Evolutionary conservation across 2,113 vertebrate genomes (phyloP).

Genomic region (Pluvianellus socialis): DNA sequence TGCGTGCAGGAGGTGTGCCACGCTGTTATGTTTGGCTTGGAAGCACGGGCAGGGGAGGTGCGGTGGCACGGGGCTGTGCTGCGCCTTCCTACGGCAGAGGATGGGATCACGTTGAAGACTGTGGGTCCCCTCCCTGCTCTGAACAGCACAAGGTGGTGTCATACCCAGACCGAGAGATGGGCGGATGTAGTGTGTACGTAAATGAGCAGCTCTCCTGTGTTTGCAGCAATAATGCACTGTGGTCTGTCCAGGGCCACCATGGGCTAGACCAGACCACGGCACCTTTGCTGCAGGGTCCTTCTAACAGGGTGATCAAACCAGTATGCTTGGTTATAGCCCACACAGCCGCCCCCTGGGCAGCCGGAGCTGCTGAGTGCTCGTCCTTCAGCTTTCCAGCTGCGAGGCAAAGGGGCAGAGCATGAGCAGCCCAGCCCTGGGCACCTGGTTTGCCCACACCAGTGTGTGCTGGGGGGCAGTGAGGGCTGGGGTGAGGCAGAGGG

Average conservation of each 20-base stretch:
- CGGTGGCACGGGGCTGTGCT: neutral
- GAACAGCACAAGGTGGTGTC: neutral
- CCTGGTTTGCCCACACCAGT: too few relatives aligned
- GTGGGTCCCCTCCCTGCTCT: neutral
- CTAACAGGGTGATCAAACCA: neutral
- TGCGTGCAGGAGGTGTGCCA: neutral
- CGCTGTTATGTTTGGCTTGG: neutral
- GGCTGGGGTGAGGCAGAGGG: neutral
- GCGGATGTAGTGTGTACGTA: too few relatives aligned
- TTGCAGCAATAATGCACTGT: neutral
- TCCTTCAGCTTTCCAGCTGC: neutral
- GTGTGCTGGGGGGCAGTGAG: neutral
- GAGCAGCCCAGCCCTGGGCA: neutral
- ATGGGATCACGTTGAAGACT: neutral
- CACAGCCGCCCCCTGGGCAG: neutral
- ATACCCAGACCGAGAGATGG: neutral
- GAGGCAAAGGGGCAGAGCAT: neutral
- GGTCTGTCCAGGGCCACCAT: neutral
- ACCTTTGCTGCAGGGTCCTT: neutral
- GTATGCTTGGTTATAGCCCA: neutral
- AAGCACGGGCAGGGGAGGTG: neutral
- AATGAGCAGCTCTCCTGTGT: neutral
- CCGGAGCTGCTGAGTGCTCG: neutral
- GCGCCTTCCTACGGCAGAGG: rapidly evolving
- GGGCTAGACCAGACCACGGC: neutral